Percentiles rank a stretch among this genome's conserved stretches.
Evolutionary conservation across 2,888 invertebrate genomes (phyloP).

Genomic region (Machimus atricapillus): DNA sequence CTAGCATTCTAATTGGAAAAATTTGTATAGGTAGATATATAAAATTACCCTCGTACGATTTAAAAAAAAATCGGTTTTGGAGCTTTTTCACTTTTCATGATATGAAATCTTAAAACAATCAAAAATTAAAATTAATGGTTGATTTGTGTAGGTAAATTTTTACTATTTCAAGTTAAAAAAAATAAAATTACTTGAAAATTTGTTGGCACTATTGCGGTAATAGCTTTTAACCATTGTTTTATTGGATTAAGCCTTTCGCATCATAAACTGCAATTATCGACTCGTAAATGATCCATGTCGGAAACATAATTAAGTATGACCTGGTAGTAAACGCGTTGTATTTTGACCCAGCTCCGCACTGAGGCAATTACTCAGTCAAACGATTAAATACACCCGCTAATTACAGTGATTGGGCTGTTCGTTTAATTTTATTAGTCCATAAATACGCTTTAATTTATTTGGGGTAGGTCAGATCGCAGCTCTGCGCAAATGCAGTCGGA

Average conservation of each 20-base stretch:
- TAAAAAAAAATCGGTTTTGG: too few species aligned
- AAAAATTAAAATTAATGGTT: too few species aligned
- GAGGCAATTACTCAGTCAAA: not conserved
- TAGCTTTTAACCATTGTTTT: not conserved
- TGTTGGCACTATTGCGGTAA: too few species aligned
- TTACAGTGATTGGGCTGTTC: not conserved
- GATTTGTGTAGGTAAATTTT: too few species aligned
- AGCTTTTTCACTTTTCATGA: too few species aligned
- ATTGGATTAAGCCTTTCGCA: not conserved
- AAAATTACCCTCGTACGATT: too few species aligned
- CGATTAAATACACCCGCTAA: not conserved
- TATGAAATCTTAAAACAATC: too few species aligned
- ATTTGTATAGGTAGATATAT: too few species aligned
- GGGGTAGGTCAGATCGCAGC: not conserved
- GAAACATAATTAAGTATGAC: not conserved
- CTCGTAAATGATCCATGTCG: not conserved
- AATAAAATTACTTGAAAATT: too few species aligned
- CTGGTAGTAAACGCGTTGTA: not conserved
- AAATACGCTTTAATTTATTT: conserved; percentile 11
- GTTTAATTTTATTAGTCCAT: conserved; percentile 15
- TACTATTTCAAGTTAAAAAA: too few species aligned
- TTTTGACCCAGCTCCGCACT: not conserved
- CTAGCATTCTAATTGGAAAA: too few species aligned
- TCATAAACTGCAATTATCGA: not conserved
- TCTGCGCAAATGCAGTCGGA: not conserved